Base-by-base conservation (phyloP, 2,113 vertebrate genomes). In the Sinocyclocheilus rhinocerous region DNA sequence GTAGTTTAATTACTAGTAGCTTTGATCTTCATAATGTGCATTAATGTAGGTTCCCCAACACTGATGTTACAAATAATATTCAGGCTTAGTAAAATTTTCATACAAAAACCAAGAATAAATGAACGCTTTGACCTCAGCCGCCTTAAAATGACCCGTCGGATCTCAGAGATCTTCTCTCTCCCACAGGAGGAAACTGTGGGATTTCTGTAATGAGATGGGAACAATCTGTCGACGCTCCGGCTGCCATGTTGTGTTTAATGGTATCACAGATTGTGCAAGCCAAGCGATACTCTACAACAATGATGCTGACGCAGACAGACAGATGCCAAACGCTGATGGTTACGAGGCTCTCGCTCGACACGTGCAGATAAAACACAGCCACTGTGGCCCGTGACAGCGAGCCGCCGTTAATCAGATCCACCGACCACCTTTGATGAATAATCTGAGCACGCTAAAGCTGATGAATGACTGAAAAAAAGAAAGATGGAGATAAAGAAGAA, bases 171-270 rank as follows among this genome's bases (percentile, higher is more conserved):
- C 22, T 82, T 13, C 50, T 13, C 26, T 2, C 5, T 69, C 24
- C 63, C 5, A 15, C 39, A 26, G 6, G 9, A 82, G 65, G 45
- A 82, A 52, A 26, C 63, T 55, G n/a, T n/a, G n/a, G n/a, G n/a
- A n/a, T n/a, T 33, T 50, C 42, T 26, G 45, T 82, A 82, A 82
- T 82, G 81, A 70, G 45, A 82, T 69, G n/a, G 26, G 63, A 48
- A 82, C 81, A 82, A 82, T 82, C 81, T 82, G 81, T 69, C 81
- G 65, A 67, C 9, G 26, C 29, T 82, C n/a, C 0, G 26, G 16
- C 24, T 69, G 81, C 81, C 81, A 70, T 82, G 63, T 82, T 82
- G 81, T 70, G 81, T 82, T 82, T 82, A 82, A 82, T 82, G 65
- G 63, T 52, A 70, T 82, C 81, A 29, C 81, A 82, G 81, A 82